phyloP scores from a whole-genome alignment of 2,888 invertebrate genomes.

The Zhengitettix transpicula region DNA sequence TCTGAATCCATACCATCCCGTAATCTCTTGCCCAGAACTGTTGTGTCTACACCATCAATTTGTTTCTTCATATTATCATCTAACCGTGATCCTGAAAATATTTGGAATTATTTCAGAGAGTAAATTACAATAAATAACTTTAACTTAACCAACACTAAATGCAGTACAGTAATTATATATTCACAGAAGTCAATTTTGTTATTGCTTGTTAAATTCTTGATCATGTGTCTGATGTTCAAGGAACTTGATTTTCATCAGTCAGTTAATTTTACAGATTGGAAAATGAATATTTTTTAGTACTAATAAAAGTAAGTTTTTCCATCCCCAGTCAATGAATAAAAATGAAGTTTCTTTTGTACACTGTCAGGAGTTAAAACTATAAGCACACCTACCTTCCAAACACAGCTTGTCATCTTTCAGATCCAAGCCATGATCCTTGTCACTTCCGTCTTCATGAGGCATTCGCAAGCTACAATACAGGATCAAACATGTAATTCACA shows the following conservation, averaged over 20 bases:
- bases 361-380: no score
- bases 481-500: neutral
- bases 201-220: no score
- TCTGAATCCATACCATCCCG: conserved; percentile 23
- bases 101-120: neutral
- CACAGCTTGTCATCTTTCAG: neutral
- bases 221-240: no score
- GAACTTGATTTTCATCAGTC: no score
- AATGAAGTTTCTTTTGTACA: no score
- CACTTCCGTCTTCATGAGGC: conserved; percentile 3
- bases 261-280: no score
- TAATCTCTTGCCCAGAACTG: conserved; percentile 14
- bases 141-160: neutral
- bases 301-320: no score
- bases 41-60: conserved; percentile 24
- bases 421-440: conserved; percentile 3
- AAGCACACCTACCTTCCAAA: neutral
- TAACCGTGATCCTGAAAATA: neutral
- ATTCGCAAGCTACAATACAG: neutral
- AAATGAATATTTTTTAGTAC: no score
- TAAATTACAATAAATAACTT: neutral
- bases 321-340: no score
- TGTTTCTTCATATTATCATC: conserved; percentile 27
- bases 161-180: neutral
- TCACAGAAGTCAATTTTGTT: no score